A percentile compares a stretch with the other conserved stretches of the same genome.
Evolutionary conservation across 92 coral and sea anemone genomes (phyloP).

Genomic region (Umimayanthus chanpuru): DNA sequence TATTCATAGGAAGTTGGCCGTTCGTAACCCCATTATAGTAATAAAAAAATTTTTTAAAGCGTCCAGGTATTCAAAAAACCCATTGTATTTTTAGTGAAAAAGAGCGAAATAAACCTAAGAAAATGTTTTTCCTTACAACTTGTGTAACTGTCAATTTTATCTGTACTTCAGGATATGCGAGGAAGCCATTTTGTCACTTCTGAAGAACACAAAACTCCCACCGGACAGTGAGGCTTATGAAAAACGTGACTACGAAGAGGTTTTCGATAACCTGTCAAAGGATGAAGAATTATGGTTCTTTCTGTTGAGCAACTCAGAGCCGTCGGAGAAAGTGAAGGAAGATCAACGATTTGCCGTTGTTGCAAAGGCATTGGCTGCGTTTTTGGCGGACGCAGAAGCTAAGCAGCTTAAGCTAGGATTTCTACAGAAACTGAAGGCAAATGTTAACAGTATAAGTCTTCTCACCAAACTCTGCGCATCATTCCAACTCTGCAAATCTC

Average conservation of each 20-base stretch:
- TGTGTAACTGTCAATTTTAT: neutral
- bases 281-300: constrained; percentile 14
- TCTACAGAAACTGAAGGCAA: neutral
- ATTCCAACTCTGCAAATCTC: neutral
- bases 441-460: neutral
- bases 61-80: too few species aligned
- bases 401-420: constrained; percentile 23
- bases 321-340: constrained; percentile 5
- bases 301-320: neutral
- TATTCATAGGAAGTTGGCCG: too few species aligned
- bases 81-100: too few species aligned
- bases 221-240: neutral
- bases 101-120: too few species aligned
- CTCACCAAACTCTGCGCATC: constrained; percentile 21
- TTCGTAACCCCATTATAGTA: too few species aligned
- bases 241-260: neutral
- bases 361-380: neutral
- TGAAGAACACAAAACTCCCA: constrained; percentile 21
- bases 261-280: neutral
- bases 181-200: constrained; percentile 14
- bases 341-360: constrained; percentile 13
- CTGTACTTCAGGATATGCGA: neutral
- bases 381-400: constrained; percentile 12
- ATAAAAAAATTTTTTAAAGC: too few species aligned
- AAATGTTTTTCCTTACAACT: too few species aligned